These are phyloP conservation scores for Achroia grisella DNA, from an alignment of 1,140 invertebrate genomes.

Conservation along the genomic window DNA sequence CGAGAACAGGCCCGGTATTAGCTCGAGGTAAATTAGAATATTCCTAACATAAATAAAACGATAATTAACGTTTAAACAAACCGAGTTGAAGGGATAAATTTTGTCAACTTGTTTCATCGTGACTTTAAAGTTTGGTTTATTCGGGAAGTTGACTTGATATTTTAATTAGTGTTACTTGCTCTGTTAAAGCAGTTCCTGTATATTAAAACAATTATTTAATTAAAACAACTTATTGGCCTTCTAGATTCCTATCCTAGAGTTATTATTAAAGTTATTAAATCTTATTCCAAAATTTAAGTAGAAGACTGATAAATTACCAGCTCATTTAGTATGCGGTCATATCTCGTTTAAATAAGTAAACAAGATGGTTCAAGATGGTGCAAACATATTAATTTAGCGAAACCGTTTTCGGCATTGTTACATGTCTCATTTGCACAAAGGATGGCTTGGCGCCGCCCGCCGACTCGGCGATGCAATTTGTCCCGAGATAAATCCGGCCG, in stretches of 20 bases:
- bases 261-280: too few species aligned
- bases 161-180: conserved; percentile 12
- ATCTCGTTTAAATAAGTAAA: conserved; percentile 6
- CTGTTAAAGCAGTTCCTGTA: too few species aligned
- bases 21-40: conserved; percentile 49
- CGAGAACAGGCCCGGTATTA: conserved; percentile 28
- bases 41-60: conserved; percentile 56
- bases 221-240: too few species aligned
- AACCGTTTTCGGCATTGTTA: conserved; percentile 37
- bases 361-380: conserved; percentile 14
- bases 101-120: conserved; percentile 38
- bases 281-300: too few species aligned
- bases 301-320: too few species aligned
- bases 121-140: conserved; percentile 27
- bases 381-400: conserved; percentile 38
- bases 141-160: conserved; percentile 15
- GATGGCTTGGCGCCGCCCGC: conserved; percentile 20
- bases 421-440: conserved; percentile 45
- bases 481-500: conserved; percentile 52
- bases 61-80: conserved; percentile 57
- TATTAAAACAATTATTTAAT: too few species aligned
- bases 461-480: conserved; percentile 46
- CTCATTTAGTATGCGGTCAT: too few species aligned
- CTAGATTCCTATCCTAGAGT: too few species aligned
- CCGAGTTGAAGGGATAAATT: conserved; percentile 40